A percentile compares a stretch with the other conserved stretches of the same genome.
Conservation (phyloP, 2,888 invertebrate species). For the Tricholauxania praeusta region DNA sequence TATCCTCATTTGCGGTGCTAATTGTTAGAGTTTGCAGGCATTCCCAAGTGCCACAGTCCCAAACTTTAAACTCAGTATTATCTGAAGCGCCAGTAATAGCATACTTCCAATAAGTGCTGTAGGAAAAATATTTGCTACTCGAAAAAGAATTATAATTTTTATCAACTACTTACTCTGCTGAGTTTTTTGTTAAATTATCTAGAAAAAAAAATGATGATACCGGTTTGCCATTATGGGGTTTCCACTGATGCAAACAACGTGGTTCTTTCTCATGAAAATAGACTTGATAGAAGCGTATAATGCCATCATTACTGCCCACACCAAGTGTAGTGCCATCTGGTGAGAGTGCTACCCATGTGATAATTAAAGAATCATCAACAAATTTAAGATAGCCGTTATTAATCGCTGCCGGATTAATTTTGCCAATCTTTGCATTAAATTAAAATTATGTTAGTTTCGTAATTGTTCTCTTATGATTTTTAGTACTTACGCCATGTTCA, state of each 20-base stretch:
- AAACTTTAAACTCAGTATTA: slow-evolving; percentile 90
- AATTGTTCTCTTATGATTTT: background rate
- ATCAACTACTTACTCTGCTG: slow-evolving; percentile 77
- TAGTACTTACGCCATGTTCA: slow-evolving; percentile 61
- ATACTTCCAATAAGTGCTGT: slow-evolving; percentile 87
- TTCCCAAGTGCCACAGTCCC: slow-evolving; percentile 96
- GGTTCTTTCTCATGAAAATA: slow-evolving; percentile 80
- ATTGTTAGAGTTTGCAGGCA: slow-evolving; percentile 91
- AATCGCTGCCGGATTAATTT: slow-evolving; percentile 57
- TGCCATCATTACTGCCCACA: slow-evolving; percentile 88
- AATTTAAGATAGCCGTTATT: slow-evolving; percentile 63
- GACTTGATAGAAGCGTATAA: slow-evolving; percentile 92
- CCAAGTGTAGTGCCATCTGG: slow-evolving; percentile 96
- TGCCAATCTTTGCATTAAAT: slow-evolving; percentile 54
- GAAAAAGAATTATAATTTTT: background rate
- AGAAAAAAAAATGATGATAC: slow-evolving; percentile 92
- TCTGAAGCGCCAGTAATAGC: slow-evolving; percentile 91
- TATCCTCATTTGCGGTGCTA: slow-evolving; percentile 60
- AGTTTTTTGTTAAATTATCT: slow-evolving; percentile 88
- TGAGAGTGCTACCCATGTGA: slow-evolving; percentile 90
- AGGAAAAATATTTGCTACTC: slow-evolving; percentile 55
- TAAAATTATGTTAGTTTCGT: background rate
- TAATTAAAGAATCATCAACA: slow-evolving; percentile 72
- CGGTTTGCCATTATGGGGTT: slow-evolving; percentile 89
- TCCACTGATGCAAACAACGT: slow-evolving; percentile 92